phyloP scores from a whole-genome alignment of 2,113 vertebrate species.

The Paratilapia polleni region DNA sequence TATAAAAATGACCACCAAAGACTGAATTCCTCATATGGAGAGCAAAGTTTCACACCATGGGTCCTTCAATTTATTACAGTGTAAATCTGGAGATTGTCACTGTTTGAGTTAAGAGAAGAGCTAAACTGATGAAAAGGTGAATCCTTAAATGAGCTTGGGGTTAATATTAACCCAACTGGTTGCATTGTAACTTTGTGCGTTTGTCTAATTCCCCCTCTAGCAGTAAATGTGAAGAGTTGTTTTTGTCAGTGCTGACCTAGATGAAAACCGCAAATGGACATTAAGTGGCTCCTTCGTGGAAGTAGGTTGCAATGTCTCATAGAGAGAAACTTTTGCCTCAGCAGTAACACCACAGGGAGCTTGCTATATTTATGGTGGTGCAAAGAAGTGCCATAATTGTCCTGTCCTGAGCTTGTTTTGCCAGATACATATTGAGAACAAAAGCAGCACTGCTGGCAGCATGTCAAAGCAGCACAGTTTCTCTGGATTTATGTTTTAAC shows the following conservation, averaged over 20 bases:
- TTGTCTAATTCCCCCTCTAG: slow-evolving; percentile 4
- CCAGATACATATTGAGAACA: slow-evolving; percentile 25
- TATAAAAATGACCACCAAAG: background rate
- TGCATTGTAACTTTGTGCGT: background rate
- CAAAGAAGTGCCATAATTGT: slow-evolving; percentile 18
- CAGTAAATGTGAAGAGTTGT: slow-evolving; percentile 22
- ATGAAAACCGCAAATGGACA: slow-evolving; percentile 49
- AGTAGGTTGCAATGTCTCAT: slow-evolving; percentile 62
- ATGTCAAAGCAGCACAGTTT: slow-evolving; percentile 24
- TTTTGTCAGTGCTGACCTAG: slow-evolving; percentile 50
- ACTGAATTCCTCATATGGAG: background rate
- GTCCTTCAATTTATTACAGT: background rate
- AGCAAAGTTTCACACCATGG: background rate
- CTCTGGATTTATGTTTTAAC: background rate
- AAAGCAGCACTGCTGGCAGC: slow-evolving; percentile 1
- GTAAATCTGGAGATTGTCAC: background rate
- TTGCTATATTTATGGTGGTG: slow-evolving; percentile 31
- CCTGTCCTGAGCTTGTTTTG: slow-evolving; percentile 43
- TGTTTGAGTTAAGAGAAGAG: background rate
- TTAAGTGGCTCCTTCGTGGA: slow-evolving; percentile 31
- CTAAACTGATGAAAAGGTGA: background rate
- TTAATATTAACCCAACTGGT: background rate
- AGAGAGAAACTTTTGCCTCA: slow-evolving; percentile 21
- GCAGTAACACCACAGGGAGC: slow-evolving; percentile 39
- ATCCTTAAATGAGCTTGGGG: background rate